Evolutionary conservation across 2,888 invertebrate genomes (phyloP).

Genomic region (Metopia argyrocephala): DNA sequence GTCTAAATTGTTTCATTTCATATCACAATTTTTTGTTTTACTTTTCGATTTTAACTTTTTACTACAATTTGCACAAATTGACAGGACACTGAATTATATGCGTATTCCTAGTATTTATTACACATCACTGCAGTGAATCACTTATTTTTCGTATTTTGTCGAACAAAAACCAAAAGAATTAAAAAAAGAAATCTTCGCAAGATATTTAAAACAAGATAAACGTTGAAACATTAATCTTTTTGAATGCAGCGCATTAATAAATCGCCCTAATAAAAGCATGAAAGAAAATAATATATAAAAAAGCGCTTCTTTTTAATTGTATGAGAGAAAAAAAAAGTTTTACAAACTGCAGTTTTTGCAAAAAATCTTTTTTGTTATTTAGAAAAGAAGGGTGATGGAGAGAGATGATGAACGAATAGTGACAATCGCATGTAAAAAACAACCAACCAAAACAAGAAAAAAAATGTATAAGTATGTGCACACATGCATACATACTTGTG

Average conservation of each 20-base stretch:
- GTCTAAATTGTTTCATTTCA: too few species aligned
- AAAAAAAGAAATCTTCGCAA: background rate
- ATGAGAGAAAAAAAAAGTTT: constrained; percentile 14
- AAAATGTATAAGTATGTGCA: too few species aligned
- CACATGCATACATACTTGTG: too few species aligned
- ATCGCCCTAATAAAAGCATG: background rate
- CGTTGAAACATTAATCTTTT: constrained; percentile 40
- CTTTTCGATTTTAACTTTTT: too few species aligned
- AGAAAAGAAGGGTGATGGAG: too few species aligned
- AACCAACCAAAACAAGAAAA: too few species aligned
- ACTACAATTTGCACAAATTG: too few species aligned
- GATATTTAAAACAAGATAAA: constrained; percentile 44
- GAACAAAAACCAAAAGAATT: constrained; percentile 6
- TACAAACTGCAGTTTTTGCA: background rate
- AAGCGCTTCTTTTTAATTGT: constrained; percentile 52
- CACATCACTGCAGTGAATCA: constrained; percentile 30
- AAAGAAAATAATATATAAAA: background rate
- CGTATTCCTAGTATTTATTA: background rate
- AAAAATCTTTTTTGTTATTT: too few species aligned
- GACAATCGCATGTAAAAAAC: too few species aligned
- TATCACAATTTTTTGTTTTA: too few species aligned
- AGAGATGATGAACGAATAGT: too few species aligned
- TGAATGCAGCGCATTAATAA: background rate
- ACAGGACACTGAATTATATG: constrained; percentile 37
- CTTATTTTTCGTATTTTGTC: constrained; percentile 27